Evolutionary conservation across 2,888 invertebrate genomes (phyloP), one percentile per base, ranked within the genome.

Genomic region (Amphipoea oculea): DNA sequence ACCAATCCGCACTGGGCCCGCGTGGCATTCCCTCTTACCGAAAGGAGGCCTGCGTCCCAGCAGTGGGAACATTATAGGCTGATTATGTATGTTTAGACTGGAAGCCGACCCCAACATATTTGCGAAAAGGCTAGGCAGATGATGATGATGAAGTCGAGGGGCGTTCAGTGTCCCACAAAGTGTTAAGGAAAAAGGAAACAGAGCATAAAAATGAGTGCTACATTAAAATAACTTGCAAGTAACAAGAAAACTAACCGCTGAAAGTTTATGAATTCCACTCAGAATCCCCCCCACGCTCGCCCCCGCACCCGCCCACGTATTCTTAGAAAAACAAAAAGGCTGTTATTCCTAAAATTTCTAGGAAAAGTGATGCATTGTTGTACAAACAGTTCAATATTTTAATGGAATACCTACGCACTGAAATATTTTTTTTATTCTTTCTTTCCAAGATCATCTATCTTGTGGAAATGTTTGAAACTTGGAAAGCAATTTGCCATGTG

Each of bases 291-390:
- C 82, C 45, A 86, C 86, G 14, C 66, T 11, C 67, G 40, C 82
- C 82, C 12, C 23, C 62, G 23, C 40, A 48, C 7, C 0, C 14
- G n/a, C 80, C 81, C 81, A 85, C 86, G 4, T 36, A 5, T 54
- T 71, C 42, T 54, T 14, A 7, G 51, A 20, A 67, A 83, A 67
- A 62, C 51, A 62, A 45, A 48, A 66, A 54, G 62, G 51, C 51
- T 36, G 9, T 81, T 85, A 40, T 14, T 81, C 73, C 57, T 45
- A 4, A 29, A 45, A 40, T 17, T 20, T 85, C 71, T 66, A 40
- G 14, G 36, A 42, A 69, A 36, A 48, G 0, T 11, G 23, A 17
- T 68, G 48, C 45, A 57, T 11, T 40, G 23, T 4, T 40, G 12
- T 81, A 54, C 36, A 36, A 81, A 73, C 11, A 17, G 2, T 29